Evolutionary conservation across 30 jellyfish, hydroid and myxozoan species (phyloP), one percentile per base, ranked within the genome.

Genomic region (Rhopilema esculentum): DNA sequence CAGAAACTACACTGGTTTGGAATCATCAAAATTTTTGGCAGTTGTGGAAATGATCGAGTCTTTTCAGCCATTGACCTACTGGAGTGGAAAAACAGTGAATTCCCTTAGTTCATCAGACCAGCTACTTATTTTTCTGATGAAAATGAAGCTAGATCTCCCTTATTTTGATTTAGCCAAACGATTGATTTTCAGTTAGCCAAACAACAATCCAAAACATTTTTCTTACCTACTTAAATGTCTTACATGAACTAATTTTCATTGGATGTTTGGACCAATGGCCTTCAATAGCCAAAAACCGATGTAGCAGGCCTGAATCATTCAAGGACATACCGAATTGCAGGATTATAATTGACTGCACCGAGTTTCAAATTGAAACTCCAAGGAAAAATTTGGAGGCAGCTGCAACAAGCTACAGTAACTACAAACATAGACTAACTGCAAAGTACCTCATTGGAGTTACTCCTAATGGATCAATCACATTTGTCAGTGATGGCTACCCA

Each of bases 401-500:
- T 15, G 24, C 52, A 15, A 20, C 77, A 21, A 40, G 62, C 17
- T 77, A 77, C 77, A 77, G 88, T 27, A 77, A 77, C 52, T 77
- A 77, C 79, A 77, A 77, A 27, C 88, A 77, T 78, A 50, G 51
- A 16, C 27, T 48, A 15, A 50, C 88, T 19, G 88, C 77, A 52
- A 77, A 77, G 32, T 77, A 25, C 48, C 62, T 77, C 27, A 77
- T 77, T 77, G 88, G 77, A 19, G 88, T 77, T 49, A 25, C 88
- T 30, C 79, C 88, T 9, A 77, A 77, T 77, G 88, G 88, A 9
- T 79, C 75, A 16, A 53, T 77, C 27, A 77, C 88, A 25, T 77
- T 77, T 77, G 88, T 77, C 19, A 77, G 88, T 77, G 62, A 77
- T 24, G 88, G 80, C 25, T 77, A n/a, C 57, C 88, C 80, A 19